Evolutionary conservation across 2,888 invertebrate genomes (phyloP), one percentile per base, ranked within the genome.

Genomic region (Eurytoma californica): DNA sequence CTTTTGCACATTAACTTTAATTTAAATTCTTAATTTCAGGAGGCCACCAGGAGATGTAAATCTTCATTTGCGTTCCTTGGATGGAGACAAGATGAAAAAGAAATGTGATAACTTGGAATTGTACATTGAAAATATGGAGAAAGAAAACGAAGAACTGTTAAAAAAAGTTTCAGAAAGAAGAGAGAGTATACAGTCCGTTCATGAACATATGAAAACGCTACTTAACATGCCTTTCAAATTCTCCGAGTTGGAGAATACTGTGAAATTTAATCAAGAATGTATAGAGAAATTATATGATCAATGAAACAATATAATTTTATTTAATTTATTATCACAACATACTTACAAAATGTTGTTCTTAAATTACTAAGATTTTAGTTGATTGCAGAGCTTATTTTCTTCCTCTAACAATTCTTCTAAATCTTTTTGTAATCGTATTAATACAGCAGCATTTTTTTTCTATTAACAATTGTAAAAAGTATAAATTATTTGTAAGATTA

Each of bases 1-100:
- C 12, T 18, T 0, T 67, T 51, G n/a, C n/a, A 49, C 55, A 66
- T 5, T 13, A 58, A 53, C 55, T 61, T 12, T 1, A 74, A 53
- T 47, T 2, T 39, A 53, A 49, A 66, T 24, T 61, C 16, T 69
- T 66, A 49, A 55, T 57, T 78, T 72, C n/a, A 89, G 89, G 89
- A 84, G 89, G 77, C 89, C 89, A 39, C 88, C 89, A 0, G 88
- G 88, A 16, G 74, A 88, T 68, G 86, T 88, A 12, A 63, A 77
- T 24, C 66, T 83, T 9, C 88, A 89, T 78, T 49, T 88, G 51
- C 80, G 86, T 63, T 86, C 87, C 9, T 58, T 85, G 30, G 88
- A 88, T 68, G 86, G 83, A 0, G 77, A 83, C 20, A 83, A 68
- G 72, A 86, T 88, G 3, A 77, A 80, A n/a, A 80, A 84, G 30